Evolutionary conservation across 2,113 vertebrate species (phyloP).

Genomic region (Trichechus manatus): DNA sequence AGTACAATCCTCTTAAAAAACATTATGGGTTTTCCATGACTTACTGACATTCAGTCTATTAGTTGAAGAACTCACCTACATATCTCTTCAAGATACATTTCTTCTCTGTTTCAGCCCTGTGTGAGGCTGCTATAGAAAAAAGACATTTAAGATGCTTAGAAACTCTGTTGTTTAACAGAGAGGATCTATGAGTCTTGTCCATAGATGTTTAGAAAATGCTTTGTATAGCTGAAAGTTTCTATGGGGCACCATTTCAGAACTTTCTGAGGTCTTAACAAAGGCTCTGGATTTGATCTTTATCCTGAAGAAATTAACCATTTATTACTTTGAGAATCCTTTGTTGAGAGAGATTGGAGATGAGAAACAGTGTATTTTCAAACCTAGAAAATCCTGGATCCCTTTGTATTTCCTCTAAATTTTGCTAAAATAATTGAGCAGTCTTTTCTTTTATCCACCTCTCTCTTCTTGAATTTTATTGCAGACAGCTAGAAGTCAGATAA

Average conservation of each 20-base stretch:
- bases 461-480: neutral
- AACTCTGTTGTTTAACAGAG: neutral
- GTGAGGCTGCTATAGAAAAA: neutral
- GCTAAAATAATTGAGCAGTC: neutral
- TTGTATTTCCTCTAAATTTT: constrained; percentile 16
- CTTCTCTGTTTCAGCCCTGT: neutral
- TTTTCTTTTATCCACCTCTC: neutral
- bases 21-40: neutral
- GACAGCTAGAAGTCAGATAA: neutral
- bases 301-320: neutral
- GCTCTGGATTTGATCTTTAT: neutral
- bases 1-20: neutral
- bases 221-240: neutral
- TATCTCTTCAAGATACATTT: neutral
- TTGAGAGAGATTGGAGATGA: neutral
- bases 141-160: neutral
- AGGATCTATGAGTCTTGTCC: neutral
- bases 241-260: neutral
- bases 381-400: neutral
- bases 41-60: neutral
- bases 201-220: neutral
- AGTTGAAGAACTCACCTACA: neutral
- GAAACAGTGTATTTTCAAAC: constrained; percentile 7
- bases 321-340: neutral
- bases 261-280: neutral